Conservation (phyloP, 2,113 vertebrate species). For the Ptilorrhoa leucosticta region DNA sequence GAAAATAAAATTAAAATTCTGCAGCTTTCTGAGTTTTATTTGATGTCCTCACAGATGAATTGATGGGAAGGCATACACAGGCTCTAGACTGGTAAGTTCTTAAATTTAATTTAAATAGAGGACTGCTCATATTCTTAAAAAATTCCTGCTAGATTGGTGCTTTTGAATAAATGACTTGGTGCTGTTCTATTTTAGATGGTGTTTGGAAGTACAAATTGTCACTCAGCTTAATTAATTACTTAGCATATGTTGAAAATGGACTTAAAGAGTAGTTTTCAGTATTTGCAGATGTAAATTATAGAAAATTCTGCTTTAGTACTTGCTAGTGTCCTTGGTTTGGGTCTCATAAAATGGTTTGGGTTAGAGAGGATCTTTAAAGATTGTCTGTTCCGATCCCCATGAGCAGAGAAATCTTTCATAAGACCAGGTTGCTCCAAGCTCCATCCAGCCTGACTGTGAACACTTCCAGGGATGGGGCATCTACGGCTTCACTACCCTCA, state of each 20-base stretch:
- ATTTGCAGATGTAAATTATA: neutral
- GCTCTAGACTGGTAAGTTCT: neutral
- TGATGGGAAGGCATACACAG: neutral
- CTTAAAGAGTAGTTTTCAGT: neutral
- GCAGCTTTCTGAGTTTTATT: neutral
- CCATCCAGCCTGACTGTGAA: accelerated
- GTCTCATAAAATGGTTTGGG: neutral
- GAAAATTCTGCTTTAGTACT: neutral
- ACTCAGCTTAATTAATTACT: neutral
- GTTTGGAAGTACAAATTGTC: neutral
- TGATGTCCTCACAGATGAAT: neutral
- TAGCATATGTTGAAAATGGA: neutral
- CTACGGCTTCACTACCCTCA: neutral
- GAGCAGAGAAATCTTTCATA: neutral
- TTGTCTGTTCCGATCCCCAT: accelerated
- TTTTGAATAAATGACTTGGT: neutral
- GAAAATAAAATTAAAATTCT: neutral
- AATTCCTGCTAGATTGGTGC: neutral
- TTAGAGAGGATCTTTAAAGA: neutral
- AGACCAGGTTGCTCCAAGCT: neutral
- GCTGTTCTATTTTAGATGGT: neutral
- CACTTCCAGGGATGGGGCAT: neutral
- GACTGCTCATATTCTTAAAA: neutral
- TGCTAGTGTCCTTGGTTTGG: neutral
- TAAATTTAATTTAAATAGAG: neutral